Base-by-base conservation (phyloP, 2,797 vertebrate species). In the Poliocrania exsul region DNA sequence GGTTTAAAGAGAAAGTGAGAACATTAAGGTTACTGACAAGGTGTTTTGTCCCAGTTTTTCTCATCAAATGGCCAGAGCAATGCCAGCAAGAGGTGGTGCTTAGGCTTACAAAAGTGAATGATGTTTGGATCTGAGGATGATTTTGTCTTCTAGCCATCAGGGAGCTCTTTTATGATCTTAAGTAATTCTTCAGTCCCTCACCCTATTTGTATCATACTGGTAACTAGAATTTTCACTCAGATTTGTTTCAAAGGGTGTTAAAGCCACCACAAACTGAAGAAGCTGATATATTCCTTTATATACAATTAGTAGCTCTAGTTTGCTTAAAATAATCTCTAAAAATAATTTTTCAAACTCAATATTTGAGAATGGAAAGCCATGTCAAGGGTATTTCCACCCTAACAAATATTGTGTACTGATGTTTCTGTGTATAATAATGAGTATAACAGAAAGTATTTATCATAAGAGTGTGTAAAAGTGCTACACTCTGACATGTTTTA, bases 401-500 rank as follows among this genome's bases (percentile, higher is more conserved):
- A 23, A 66, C 9, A 78, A 74, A 70, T 61, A 29, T 37, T 47
- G 28, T 64, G 28, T 54, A 35, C 16, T 49, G 53, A 33, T 44
- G 16, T 57, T 73, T 69, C 71, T 92, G 24, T 38, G 19, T 77
- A 46, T 65, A 84, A 53, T 81, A 91, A 90, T 16, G 2, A 72
- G 20, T n/a, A 38, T n/a, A 92, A 80, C 20, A 54, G 88, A 53
- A 62, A 80, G 26, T 49, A 84, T 95, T 81, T 80, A 78, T 94
- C 61, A 67, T 64, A 73, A 44, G 17, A 49, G 9, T 58, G 16
- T 75, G 31, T 80, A 91, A 82, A 97, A 96, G 17, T 81, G 77
- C 67, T 91, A 81, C 73, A 47, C 44, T 95, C 86, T 88, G 77
- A 92, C 81, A 64, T 44, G 67, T 66, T 95, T 95, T 85, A 97